A percentile compares a stretch with the other conserved stretches of the same genome.
These are phyloP conservation scores for Standfussiana lucernea DNA, from an alignment of 2,888 invertebrate species.

Conservation along the genomic window DNA sequence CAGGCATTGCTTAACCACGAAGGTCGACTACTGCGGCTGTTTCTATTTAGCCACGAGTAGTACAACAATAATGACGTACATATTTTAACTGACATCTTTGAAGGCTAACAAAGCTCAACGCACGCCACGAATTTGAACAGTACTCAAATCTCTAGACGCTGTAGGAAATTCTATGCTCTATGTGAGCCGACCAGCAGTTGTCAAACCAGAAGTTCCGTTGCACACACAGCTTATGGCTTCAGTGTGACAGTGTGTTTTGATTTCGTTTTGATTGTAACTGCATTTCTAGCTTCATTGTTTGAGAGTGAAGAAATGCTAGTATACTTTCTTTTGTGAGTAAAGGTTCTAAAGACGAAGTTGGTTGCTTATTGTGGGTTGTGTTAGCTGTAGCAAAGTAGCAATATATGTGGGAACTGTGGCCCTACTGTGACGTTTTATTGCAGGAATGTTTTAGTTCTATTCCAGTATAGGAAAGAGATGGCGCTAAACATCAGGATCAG, in stretches of 20 bases:
- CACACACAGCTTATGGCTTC: constrained; percentile 22
- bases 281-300: constrained; percentile 17
- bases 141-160: background rate
- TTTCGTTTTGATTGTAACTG: constrained; percentile 44
- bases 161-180: constrained; percentile 1
- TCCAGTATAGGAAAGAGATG: no score
- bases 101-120: background rate
- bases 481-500: no score
- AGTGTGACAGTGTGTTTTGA: constrained; percentile 32
- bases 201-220: constrained; percentile 65
- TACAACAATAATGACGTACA: background rate
- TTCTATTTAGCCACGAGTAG: background rate
- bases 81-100: background rate
- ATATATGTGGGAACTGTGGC: constrained; percentile 3
- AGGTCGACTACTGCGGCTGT: background rate
- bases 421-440: no score
- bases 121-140: background rate
- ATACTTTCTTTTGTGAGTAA: constrained; percentile 15
- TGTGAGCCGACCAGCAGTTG: constrained; percentile 33
- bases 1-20: background rate
- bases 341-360: background rate
- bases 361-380: background rate
- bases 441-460: no score
- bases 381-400: background rate
- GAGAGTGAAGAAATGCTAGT: background rate